phyloP scores from a whole-genome alignment of 2,797 vertebrate genomes.

The Phalloptychus januarius region DNA sequence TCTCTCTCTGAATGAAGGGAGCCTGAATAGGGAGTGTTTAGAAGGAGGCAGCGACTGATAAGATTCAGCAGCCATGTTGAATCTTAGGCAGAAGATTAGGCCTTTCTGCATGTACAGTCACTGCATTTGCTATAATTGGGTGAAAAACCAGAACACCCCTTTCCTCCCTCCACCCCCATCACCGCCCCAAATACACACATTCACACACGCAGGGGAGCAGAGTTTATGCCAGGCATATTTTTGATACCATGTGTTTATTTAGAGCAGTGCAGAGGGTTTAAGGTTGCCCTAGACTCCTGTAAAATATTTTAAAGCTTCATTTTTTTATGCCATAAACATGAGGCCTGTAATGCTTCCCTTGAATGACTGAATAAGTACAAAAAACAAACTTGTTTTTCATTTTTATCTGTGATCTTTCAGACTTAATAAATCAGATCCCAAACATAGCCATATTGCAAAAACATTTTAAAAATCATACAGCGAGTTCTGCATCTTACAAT shows the following conservation, averaged over 20 bases:
- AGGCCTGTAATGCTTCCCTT: background rate
- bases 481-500: too few species aligned
- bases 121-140: constrained; percentile 13
- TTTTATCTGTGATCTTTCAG: too few species aligned
- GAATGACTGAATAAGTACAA: background rate
- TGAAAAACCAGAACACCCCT: background rate
- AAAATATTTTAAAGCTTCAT: background rate
- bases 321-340: background rate
- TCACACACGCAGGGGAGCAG: background rate
- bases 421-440: too few species aligned
- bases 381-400: too few species aligned
- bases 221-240: background rate
- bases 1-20: constrained; percentile 36
- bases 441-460: too few species aligned
- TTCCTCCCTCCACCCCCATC: background rate
- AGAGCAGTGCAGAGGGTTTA: background rate
- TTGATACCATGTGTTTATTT: background rate
- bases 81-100: constrained; percentile 28
- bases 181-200: too few species aligned
- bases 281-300: background rate
- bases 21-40: constrained; percentile 57
- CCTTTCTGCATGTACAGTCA: constrained; percentile 10
- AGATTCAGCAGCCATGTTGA: constrained; percentile 54
- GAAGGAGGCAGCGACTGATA: constrained; percentile 62
- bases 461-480: too few species aligned